Conservation (phyloP, 1,140 invertebrate genomes). For the Drosophila orosa region DNA sequence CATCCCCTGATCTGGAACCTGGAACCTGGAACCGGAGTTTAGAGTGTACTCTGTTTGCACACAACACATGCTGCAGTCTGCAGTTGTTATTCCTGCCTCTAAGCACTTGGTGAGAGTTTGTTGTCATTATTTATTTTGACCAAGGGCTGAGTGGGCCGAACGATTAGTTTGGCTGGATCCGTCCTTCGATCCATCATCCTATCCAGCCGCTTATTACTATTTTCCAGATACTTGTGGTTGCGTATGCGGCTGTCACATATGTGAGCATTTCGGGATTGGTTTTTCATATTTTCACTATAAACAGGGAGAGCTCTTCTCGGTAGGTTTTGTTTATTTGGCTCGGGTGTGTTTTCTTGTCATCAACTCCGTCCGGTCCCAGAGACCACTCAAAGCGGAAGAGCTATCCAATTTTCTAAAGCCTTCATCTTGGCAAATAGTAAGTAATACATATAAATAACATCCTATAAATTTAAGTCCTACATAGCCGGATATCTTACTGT, state of each 20-base stretch:
- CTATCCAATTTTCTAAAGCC: background rate
- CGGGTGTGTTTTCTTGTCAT: slow-evolving; percentile 42
- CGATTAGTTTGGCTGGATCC: slow-evolving; percentile 9
- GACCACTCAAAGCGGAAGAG: slow-evolving; percentile 55
- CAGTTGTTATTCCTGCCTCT: slow-evolving; percentile 66
- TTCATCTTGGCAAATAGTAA: background rate
- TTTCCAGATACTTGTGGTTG: slow-evolving; percentile 44
- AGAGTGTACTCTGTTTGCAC: slow-evolving; percentile 49
- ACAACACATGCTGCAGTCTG: slow-evolving; percentile 72
- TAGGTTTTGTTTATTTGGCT: slow-evolving; percentile 52
- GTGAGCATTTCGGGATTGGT: slow-evolving; percentile 53
- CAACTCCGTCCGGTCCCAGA: slow-evolving; percentile 48
- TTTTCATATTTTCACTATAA: slow-evolving; percentile 63
- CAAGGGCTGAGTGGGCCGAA: slow-evolving; percentile 42
- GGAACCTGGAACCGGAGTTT: slow-evolving; percentile 22
- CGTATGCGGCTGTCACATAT: slow-evolving; percentile 48
- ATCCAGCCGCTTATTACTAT: slow-evolving; percentile 54
- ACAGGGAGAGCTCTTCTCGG: slow-evolving; percentile 22
- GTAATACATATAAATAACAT: too few relatives aligned
- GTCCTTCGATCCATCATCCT: slow-evolving; percentile 35
- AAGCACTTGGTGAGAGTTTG: slow-evolving; percentile 74
- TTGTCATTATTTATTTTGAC: slow-evolving; percentile 78
- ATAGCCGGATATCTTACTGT: too few relatives aligned
- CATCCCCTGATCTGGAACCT: slow-evolving; percentile 45
- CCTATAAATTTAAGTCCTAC: too few relatives aligned